These are phyloP conservation scores for Sinocyclocheilus maitianheensis DNA, from an alignment of 2,113 vertebrate genomes.

Conservation along the genomic window DNA sequence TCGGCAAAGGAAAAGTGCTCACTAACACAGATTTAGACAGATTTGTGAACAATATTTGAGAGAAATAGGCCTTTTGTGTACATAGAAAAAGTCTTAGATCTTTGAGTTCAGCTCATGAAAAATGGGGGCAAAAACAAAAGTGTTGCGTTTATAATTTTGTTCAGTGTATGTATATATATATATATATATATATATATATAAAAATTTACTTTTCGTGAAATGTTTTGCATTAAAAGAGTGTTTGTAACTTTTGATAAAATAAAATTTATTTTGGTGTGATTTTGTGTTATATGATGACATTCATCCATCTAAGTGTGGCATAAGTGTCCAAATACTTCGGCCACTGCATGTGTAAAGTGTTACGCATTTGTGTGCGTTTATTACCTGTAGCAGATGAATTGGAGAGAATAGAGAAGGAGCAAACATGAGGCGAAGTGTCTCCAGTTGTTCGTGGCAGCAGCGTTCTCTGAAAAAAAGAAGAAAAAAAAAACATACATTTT, in stretches of 20 bases:
- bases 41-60: too few species aligned
- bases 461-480: slow-evolving; percentile 78
- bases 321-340: neutral
- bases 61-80: too few species aligned
- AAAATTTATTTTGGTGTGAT: neutral
- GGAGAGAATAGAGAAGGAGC: slow-evolving; percentile 95
- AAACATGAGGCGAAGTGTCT: slow-evolving; percentile 90
- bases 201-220: neutral
- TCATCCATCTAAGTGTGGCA: neutral
- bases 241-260: neutral
- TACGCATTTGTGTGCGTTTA: neutral
- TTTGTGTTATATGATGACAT: neutral
- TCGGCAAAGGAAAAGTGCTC: too few species aligned
- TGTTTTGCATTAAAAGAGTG: neutral
- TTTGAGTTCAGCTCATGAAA: too few species aligned
- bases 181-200: too few species aligned
- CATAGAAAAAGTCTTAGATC: too few species aligned
- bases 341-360: neutral
- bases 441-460: slow-evolving; percentile 92
- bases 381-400: slow-evolving; percentile 92
- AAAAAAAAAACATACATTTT: neutral
- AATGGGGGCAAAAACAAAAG: too few species aligned
- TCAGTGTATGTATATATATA: too few species aligned
- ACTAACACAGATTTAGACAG: too few species aligned
- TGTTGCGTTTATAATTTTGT: too few species aligned